A percentile compares a stretch with the other conserved stretches of the same genome.
Evolutionary conservation across 1,140 invertebrate genomes (phyloP).

Genomic region (Aplysia californica): DNA sequence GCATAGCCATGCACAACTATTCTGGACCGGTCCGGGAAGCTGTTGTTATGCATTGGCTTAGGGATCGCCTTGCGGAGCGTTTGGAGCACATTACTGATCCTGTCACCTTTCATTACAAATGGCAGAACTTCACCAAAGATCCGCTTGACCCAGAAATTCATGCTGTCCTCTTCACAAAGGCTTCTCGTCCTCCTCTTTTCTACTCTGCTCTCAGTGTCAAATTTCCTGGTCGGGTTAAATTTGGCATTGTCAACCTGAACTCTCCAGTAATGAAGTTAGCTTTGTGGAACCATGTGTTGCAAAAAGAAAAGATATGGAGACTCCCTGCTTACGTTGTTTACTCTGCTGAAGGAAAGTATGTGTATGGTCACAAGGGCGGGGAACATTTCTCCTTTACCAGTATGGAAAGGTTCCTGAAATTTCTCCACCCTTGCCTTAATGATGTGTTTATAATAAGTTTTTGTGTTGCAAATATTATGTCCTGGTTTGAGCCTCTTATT

Average conservation of each 20-base stretch:
- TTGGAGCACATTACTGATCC: constrained; percentile 60
- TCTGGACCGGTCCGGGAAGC: constrained; percentile 54
- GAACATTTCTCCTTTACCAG: constrained; percentile 68
- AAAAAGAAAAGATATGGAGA: constrained; percentile 21
- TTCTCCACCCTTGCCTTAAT: constrained; percentile 71
- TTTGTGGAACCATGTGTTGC: constrained; percentile 39
- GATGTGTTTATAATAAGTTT: constrained; percentile 71
- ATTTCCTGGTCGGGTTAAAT: constrained; percentile 71
- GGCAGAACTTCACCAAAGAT: constrained; percentile 50
- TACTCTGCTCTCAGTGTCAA: constrained; percentile 71
- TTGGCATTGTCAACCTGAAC: constrained; percentile 68
- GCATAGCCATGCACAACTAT: constrained; percentile 68
- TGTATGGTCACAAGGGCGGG: constrained; percentile 65
- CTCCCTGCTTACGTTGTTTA: constrained; percentile 66
- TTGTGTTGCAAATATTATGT: constrained; percentile 67
- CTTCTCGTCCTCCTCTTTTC: constrained; percentile 68
- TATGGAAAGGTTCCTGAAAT: constrained; percentile 69
- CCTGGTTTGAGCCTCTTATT: constrained; percentile 68
- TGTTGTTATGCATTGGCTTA: constrained; percentile 69
- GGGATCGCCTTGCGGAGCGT: constrained; percentile 66
- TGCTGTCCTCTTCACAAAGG: constrained; percentile 67
- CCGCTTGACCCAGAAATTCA: constrained; percentile 60
- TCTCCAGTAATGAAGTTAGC: constrained; percentile 64
- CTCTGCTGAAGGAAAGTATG: constrained; percentile 66
- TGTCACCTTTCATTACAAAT: constrained; percentile 54